Evolutionary conservation across 2,797 vertebrate genomes (phyloP), one percentile per base, ranked within the genome.

Genomic region (Karalla daura): DNA sequence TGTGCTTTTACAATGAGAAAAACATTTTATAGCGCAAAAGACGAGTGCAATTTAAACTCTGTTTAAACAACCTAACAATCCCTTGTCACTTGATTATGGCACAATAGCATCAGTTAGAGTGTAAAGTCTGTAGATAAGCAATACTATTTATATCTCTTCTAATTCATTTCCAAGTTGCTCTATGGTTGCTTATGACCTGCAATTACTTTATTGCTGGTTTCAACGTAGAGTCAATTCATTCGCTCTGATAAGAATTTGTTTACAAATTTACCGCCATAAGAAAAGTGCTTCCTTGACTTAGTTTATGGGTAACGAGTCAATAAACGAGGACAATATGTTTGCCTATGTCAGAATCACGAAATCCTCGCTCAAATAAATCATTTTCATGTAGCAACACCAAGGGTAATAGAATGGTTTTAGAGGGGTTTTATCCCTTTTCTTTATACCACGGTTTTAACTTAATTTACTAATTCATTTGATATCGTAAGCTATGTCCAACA

Each of bases 101-200:
- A n/a, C 14, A 15, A 6, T 17, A 56, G 21, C 17, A 23, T 37
- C 32, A 47, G 8, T 4, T 35, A 15, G 1, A 40, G 25, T 50
- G 49, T 66, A 56, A 56, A 62, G 63, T 62, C 52, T 63, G 21
- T 35, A 10, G 35, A 55, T 49, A 49, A 12, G 23, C 5, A 15
- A 5, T 13, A 12, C 11, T 13, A 12, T 35, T 9, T 35, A 11
- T 37, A 27, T 45, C 27, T 49, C 3, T 40, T 27, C 27, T 55
- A 6, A 46, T 51, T 36, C 32, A 45, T 15, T 28, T 0, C 2
- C 3, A 2, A 5, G 0, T 32, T 5, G 15, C 45, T 44, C 44
- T 39, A n/a, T 15, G 43, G 21, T 46, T 3, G 6, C 65, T 73
- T 49, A 44, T 54, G 21, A 46, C 18, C 27, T 43, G 17, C n/a